Evolutionary conservation across 1,140 invertebrate genomes (phyloP), one percentile per base, ranked within the genome.

Genomic region (Aphis craccivora): DNA sequence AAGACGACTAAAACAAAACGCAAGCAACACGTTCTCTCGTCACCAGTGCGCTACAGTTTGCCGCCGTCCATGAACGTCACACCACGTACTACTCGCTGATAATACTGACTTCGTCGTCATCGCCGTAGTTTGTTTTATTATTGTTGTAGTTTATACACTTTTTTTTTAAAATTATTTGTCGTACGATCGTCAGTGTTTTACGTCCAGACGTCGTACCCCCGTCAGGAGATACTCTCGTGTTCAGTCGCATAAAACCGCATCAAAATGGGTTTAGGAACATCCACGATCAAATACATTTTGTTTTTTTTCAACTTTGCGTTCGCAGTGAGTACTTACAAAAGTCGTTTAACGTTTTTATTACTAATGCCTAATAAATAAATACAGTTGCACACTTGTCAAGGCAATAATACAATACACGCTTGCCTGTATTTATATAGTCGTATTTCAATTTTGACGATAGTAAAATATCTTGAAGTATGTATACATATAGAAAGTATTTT

Each of bases 281-380:
- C 88, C n/a, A 89, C 88, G 20, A 89, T 89, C 48, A 89, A 89
- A 55, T 89, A 89, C 88, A 55, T 89, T 23, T 40, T 89, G 48
- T 89, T 89, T 22, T 55, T 89, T 30, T 89, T 89, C 88, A 89
- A 89, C 45, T 89, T 89, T 25, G 51, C 88, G 48, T 89, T 89
- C 35, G 88, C 88, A 4, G 88, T 89, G 5, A 89, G 88, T 89
- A 89, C 45, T 14, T n/a, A 83, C 35, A 22, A 37, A 83, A n/a
- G 60, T 76, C 18, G 43, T 23, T 40, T 2, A 9, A 84, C 83
- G 23, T 43, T 40, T 83, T 11, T 87, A 87, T 87, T n/a, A 6
- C 4, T 84, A 25, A 37, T 37, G 40, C 1, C 4, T 84, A 25
- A 37, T 22, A 83, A 76, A 35, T 83, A 18, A 60, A 83, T 8